A percentile compares a stretch with the other conserved stretches of the same genome.
Evolutionary conservation across 2,888 invertebrate genomes (phyloP).

Genomic region (Schizaphis graminum): DNA sequence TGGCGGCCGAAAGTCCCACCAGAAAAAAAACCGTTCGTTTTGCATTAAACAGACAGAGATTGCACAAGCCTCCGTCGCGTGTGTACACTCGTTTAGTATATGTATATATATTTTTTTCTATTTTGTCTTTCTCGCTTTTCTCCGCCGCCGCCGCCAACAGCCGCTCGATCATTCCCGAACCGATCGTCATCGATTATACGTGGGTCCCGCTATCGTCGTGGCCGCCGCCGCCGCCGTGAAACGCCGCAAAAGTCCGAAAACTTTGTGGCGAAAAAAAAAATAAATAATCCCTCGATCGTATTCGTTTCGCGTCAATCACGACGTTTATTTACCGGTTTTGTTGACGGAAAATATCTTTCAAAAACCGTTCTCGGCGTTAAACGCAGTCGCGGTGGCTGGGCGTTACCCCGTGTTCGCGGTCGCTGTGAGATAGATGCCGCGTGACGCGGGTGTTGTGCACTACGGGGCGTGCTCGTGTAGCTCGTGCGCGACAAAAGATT

Average conservation of each 20-base stretch:
- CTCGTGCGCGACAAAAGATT: slow-evolving; percentile 42
- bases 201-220: neutral
- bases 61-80: slow-evolving; percentile 59
- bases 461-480: slow-evolving; percentile 50
- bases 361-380: neutral
- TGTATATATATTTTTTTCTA: slow-evolving; percentile 1
- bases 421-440: slow-evolving; percentile 28
- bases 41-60: slow-evolving; percentile 56
- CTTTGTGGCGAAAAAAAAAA: neutral
- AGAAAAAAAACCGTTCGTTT: slow-evolving; percentile 56
- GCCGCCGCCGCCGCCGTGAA: neutral
- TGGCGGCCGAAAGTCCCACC: slow-evolving; percentile 54
- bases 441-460: slow-evolving; percentile 50
- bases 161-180: slow-evolving; percentile 33
- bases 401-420: slow-evolving; percentile 39
- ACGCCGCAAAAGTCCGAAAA: neutral
- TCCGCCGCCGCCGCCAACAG: slow-evolving; percentile 16
- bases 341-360: neutral
- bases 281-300: neutral
- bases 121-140: slow-evolving; percentile 53
- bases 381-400: neutral
- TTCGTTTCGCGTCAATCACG: neutral
- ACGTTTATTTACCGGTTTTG: neutral
- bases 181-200: slow-evolving; percentile 44
- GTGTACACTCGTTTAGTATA: neutral